Evolutionary conservation across 2,113 vertebrate genomes (phyloP), one percentile per base, ranked within the genome.

Genomic region (Sinocyclocheilus anophthalmus): DNA sequence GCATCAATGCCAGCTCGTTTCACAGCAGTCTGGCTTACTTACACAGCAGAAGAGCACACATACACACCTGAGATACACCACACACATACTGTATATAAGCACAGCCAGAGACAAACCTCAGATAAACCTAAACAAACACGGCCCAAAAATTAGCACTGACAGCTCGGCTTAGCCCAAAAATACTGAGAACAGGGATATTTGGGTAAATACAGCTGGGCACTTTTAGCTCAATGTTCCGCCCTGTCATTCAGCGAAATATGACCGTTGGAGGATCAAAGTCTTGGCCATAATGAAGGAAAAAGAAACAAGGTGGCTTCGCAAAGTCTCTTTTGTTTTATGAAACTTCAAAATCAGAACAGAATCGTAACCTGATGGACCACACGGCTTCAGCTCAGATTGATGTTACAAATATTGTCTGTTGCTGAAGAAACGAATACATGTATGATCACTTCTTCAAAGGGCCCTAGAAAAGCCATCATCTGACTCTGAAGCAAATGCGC

Each of bases 241-340:
- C 76, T 77, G 76, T 77, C 76, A 77, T 55, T 77, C 45, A 37
- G 76, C 1, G 26, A 57, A 77, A 50, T 77, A 22, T 77, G 50
- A 55, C 24, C 50, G 6, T 33, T 84, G 69, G n/a, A 24, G 70
- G 53, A 59, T 75, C 53, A 84, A 72, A 84, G 83, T 73, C 53
- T 75, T 1, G 10, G 3, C 18, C 14, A 37, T 76, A 76, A 76
- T 42, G 75, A 61, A 76, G 83, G 50, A 39, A 45, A 75, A 76
- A 61, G 45, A 57, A 76, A 75, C 50, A 76, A 18, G 14, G 24
- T 20, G 45, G 53, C 14, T 42, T 59, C 1, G 6, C 75, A 50
- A 14, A 76, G 10, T 30, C 24, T 76, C 13, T 50, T 76, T 76
- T 76, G 75, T 76, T 76, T 53, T 76, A 53, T 13, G 0, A 33